Base-by-base conservation (phyloP, 1,140 invertebrate species). In the Chrysomallon squamiferum region DNA sequence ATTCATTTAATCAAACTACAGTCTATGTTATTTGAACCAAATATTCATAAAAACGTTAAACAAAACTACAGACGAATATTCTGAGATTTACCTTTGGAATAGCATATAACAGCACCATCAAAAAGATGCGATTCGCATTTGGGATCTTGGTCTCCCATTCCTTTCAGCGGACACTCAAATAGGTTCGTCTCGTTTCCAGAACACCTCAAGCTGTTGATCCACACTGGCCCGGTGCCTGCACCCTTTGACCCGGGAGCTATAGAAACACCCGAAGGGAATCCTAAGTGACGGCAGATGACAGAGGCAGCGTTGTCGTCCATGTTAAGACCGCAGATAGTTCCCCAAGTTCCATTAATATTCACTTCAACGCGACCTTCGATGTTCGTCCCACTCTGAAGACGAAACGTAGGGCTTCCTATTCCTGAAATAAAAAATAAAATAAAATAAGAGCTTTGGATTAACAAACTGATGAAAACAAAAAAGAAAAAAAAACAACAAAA, bases 201-300 rank as follows among this genome's bases (percentile, higher is more conserved):
- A 74, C 92, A 93, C 63, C 87, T 87, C 1, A 93, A 87, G 63
- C 87, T 84, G 63, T 92, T 90, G 27, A 93, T 79, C 92, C 92
- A 93, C 71, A 93, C 92, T 1, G 89, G 90, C 5, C 92, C 92
- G 43, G 32, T 59, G 27, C 56, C 69, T n/a, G 58, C 52, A 3
- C 43, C 57, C 13, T 33, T 20, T n/a, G 20, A n/a, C 18, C 20
- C 56, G 0, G 27, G 64, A 57, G 62, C 61, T 45, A 59, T 38
- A 18, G 59, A 49, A 30, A 33, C 20, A 27, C 61, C 61, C 15
- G 62, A 65, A 13, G 56, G 61, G 32, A 45, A 60, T n/a, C 60
- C 68, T 33, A 72, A 38, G 41, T 75, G 68, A 35, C 65, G 57
- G 65, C 79, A 81, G n/a, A 79, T 47, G 11, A 81, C 75, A 13